Percentiles rank a stretch among this genome's conserved stretches.
Conservation (phyloP, 2,888 invertebrate species). For the Rapana venosa region DNA sequence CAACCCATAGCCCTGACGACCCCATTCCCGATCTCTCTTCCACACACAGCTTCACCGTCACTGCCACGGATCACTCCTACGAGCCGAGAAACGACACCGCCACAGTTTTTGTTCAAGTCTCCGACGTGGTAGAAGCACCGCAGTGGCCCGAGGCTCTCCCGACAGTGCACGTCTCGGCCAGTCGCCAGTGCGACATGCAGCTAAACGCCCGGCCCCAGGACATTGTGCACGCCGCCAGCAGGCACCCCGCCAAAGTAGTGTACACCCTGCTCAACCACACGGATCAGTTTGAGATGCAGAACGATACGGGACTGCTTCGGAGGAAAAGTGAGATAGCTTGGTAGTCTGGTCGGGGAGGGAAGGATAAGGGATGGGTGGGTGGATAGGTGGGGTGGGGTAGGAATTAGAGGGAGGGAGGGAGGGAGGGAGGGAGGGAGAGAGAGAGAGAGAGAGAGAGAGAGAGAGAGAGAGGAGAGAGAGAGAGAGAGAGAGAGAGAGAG, state of each 20-base stretch:
- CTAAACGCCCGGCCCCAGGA: slow-evolving; percentile 47
- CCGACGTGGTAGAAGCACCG: slow-evolving; percentile 52
- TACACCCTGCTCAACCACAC: slow-evolving; percentile 49
- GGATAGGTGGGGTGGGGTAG: neutral
- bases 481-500: no score
- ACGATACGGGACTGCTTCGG: slow-evolving; percentile 45
- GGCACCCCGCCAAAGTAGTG: slow-evolving; percentile 33
- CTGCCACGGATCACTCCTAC: slow-evolving; percentile 49
- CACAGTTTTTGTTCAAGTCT: slow-evolving; percentile 44
- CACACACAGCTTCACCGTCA: slow-evolving; percentile 21
- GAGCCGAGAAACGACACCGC: slow-evolving; percentile 42
- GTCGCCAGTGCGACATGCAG: slow-evolving; percentile 43
- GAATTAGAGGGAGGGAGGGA: no score
- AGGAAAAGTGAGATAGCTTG: neutral
- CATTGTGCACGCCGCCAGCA: slow-evolving; percentile 40
- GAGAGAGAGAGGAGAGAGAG: no score
- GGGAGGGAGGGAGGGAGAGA: no score
- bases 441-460: no score
- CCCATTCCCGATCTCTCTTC: neutral
- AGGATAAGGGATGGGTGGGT: neutral
- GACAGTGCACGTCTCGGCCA: slow-evolving; percentile 44
- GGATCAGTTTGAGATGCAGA: slow-evolving; percentile 45
- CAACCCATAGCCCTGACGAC: no score
- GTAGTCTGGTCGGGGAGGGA: neutral
- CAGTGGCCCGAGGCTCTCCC: slow-evolving; percentile 50